Evolutionary conservation across 2,888 invertebrate genomes (phyloP).

Genomic region (Endotricha flammealis): DNA sequence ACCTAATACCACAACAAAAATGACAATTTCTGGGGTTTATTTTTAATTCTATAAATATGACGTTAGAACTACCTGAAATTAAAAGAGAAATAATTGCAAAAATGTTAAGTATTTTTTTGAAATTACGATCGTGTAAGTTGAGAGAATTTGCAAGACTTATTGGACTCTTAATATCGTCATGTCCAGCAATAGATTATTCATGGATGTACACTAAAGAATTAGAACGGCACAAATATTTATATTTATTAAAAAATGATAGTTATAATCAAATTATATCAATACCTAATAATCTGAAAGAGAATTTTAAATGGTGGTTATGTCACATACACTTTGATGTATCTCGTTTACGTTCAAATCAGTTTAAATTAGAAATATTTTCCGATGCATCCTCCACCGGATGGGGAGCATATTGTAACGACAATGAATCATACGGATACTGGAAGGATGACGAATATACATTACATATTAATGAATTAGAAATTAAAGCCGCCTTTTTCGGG

Average conservation of each 20-base stretch:
- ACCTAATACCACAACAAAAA: conserved; percentile 2
- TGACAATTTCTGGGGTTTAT: conserved; percentile 18
- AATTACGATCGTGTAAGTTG: conserved; percentile 6
- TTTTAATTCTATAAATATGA: conserved; percentile 3
- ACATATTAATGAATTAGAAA: conserved; percentile 11
- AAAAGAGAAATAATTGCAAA: conserved; percentile 1
- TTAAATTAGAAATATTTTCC: conserved; percentile 1
- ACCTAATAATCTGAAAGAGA: background rate
- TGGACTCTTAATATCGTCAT: conserved; percentile 6
- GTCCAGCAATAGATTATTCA: conserved; percentile 6
- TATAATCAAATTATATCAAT: background rate
- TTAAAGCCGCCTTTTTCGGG: conserved; percentile 2
- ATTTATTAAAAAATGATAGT: background rate
- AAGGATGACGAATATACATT: background rate
- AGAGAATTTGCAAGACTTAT: conserved; percentile 7
- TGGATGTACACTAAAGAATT: conserved; percentile 9
- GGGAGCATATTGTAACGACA: conserved; percentile 5
- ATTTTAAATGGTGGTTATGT: conserved; percentile 7
- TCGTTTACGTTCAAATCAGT: background rate
- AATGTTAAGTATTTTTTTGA: background rate
- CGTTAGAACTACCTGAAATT: conserved; percentile 3
- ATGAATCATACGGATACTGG: conserved; percentile 1
- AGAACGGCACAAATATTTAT: conserved; percentile 8
- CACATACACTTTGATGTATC: background rate
- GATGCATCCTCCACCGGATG: conserved; percentile 13